These are phyloP conservation scores for Ochotona princeps DNA, from an alignment of 2,113 vertebrate species.

Conservation along the genomic window DNA sequence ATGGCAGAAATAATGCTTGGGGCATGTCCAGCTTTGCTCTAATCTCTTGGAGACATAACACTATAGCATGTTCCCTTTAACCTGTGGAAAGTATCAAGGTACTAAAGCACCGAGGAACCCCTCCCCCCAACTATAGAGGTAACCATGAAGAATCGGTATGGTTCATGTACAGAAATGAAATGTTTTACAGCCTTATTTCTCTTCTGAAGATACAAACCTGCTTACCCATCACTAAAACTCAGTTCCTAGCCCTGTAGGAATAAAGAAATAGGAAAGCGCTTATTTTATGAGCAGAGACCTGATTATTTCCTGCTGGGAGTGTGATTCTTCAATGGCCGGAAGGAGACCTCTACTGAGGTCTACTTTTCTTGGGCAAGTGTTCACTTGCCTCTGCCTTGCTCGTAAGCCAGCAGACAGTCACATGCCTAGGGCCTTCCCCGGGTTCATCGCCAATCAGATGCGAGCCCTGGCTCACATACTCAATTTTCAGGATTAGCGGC, in stretches of 20 bases:
- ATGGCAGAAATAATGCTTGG: background rate
- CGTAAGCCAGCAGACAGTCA: background rate
- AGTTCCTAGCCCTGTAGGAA: constrained; percentile 60
- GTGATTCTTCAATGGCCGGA: constrained; percentile 53
- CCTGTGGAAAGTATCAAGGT: constrained; percentile 29
- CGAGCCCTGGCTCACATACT: constrained; percentile 51
- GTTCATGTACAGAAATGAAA: constrained; percentile 38
- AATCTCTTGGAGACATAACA: background rate
- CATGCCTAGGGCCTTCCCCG: constrained; percentile 53
- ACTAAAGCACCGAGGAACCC: background rate
- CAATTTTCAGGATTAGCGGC: constrained; percentile 61
- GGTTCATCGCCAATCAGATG: constrained; percentile 58
- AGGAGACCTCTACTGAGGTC: constrained; percentile 62
- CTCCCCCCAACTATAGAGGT: background rate
- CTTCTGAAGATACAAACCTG: constrained; percentile 60
- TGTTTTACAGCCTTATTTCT: background rate
- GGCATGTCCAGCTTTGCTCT: background rate
- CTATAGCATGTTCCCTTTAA: constrained; percentile 39
- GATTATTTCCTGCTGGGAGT: constrained; percentile 69
- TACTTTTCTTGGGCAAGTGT: constrained; percentile 63
- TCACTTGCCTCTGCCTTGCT: constrained; percentile 49
- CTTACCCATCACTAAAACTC: constrained; percentile 70
- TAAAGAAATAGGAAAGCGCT: constrained; percentile 28
- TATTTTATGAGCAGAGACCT: constrained; percentile 65
- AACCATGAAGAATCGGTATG: background rate